Conservation (phyloP, 1,140 invertebrate species). For the Apocrypta bakeri region DNA sequence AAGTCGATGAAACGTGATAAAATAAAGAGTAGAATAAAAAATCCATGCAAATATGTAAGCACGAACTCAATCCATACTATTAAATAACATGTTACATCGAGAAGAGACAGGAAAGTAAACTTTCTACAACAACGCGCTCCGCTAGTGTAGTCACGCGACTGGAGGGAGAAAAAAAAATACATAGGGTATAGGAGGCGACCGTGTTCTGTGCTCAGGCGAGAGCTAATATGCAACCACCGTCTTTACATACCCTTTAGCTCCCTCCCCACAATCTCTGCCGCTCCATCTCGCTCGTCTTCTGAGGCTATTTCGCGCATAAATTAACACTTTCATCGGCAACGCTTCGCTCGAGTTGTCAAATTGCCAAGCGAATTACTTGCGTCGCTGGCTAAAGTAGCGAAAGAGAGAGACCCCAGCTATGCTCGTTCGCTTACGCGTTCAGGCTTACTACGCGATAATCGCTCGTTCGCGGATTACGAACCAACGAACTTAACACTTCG, state of each 20-base stretch:
- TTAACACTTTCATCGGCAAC: constrained; percentile 49
- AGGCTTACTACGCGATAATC: constrained; percentile 38
- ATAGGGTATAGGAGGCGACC: background rate
- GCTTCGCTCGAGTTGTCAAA: constrained; percentile 61
- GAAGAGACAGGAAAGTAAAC: background rate
- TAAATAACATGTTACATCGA: too few relatives aligned
- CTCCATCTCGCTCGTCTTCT: background rate
- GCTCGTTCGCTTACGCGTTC: background rate
- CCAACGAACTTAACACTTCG: constrained; percentile 15
- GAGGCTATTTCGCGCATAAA: constrained; percentile 42
- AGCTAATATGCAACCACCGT: background rate
- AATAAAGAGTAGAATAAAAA: too few relatives aligned
- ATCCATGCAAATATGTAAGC: too few relatives aligned
- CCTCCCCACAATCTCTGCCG: background rate
- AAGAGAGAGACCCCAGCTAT: background rate
- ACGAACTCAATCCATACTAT: too few relatives aligned
- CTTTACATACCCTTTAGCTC: background rate
- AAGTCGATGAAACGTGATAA: too few relatives aligned
- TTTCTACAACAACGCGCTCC: background rate
- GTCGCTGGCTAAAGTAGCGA: constrained; percentile 51
- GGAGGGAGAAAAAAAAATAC: background rate
- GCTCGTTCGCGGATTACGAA: constrained; percentile 15
- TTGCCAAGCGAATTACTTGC: constrained; percentile 65
- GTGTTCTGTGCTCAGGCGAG: constrained; percentile 6
- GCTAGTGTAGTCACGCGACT: background rate